Percentiles rank a stretch among this genome's conserved stretches.
phyloP scores from a whole-genome alignment of 2,888 invertebrate genomes.

The Pherbina coryleti region DNA sequence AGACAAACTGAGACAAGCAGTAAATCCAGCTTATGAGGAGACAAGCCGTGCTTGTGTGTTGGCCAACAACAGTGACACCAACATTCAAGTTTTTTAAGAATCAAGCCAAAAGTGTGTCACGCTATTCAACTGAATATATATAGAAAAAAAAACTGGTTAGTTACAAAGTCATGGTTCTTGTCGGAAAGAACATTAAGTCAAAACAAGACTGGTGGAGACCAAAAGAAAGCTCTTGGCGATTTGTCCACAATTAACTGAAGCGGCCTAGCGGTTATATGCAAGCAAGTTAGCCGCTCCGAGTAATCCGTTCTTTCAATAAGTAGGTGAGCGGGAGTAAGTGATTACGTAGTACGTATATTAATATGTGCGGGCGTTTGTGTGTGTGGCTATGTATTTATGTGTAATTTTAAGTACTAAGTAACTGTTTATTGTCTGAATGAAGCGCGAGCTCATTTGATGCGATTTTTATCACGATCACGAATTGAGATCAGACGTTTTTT shows the following conservation, averaged over 20 bases:
- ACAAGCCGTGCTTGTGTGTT: neutral
- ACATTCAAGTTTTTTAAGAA: conserved; percentile 26
- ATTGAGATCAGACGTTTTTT: no score
- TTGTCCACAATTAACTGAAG: neutral
- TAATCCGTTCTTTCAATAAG: neutral
- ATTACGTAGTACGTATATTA: no score
- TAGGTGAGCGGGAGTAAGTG: no score
- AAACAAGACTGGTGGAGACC: conserved; percentile 2
- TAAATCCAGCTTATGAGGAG: neutral
- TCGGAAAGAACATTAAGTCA: conserved; percentile 17
- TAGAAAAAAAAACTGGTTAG: neutral
- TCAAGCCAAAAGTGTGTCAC: conserved; percentile 48
- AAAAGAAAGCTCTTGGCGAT: neutral
- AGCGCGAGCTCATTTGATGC: no score
- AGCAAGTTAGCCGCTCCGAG: neutral
- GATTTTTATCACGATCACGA: no score
- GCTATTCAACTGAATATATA: conserved; percentile 23
- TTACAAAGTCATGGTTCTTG: conserved; percentile 30
- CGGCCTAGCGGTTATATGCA: neutral
- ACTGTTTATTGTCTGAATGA: no score
- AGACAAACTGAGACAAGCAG: neutral
- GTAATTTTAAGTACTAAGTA: no score
- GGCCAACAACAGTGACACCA: neutral
- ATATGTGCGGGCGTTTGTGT: no score
- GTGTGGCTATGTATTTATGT: no score